Conservation (phyloP, 2,888 invertebrate genomes). For the Drosophila pseudotalamancana region DNA sequence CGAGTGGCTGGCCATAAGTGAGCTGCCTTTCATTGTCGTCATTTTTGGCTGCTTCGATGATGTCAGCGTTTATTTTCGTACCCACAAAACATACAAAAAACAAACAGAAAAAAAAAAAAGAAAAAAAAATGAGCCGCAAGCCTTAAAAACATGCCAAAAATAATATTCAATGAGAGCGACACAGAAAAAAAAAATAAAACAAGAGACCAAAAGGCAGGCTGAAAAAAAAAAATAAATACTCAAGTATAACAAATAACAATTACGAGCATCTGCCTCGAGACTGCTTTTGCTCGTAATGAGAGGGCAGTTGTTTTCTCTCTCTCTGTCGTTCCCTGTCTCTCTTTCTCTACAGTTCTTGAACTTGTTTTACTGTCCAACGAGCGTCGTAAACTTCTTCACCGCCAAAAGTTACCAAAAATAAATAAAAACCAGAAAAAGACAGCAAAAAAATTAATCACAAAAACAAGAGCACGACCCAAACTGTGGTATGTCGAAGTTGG, state of each 20-base stretch:
- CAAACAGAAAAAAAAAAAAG: slow-evolving; percentile 25
- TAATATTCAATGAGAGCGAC: slow-evolving; percentile 63
- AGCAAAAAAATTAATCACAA: neutral
- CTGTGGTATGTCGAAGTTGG: slow-evolving; percentile 6
- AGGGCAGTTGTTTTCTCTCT: neutral
- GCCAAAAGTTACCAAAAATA: slow-evolving; percentile 13
- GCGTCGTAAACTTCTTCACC: slow-evolving; percentile 37
- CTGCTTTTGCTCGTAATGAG: slow-evolving; percentile 24
- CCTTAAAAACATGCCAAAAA: slow-evolving; percentile 75
- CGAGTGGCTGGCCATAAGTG: slow-evolving; percentile 44
- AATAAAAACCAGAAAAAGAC: neutral
- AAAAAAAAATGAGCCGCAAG: slow-evolving; percentile 39
- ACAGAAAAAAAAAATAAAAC: slow-evolving; percentile 18
- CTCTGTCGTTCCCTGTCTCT: neutral
- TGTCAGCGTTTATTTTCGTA: slow-evolving; percentile 77
- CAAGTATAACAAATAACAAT: slow-evolving; percentile 43
- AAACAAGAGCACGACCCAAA: neutral
- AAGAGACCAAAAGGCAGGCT: slow-evolving; percentile 15
- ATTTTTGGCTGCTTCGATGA: slow-evolving; percentile 57
- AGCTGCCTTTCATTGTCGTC: slow-evolving; percentile 68
- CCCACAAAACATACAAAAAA: slow-evolving; percentile 34
- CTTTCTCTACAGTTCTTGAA: slow-evolving; percentile 30
- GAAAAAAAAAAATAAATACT: slow-evolving; percentile 5
- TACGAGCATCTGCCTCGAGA: slow-evolving; percentile 38
- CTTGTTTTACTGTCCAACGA: slow-evolving; percentile 33